These are phyloP conservation scores for Pristionchus arcanus DNA, from an alignment of 2,888 invertebrate species.

Conservation along the genomic window DNA sequence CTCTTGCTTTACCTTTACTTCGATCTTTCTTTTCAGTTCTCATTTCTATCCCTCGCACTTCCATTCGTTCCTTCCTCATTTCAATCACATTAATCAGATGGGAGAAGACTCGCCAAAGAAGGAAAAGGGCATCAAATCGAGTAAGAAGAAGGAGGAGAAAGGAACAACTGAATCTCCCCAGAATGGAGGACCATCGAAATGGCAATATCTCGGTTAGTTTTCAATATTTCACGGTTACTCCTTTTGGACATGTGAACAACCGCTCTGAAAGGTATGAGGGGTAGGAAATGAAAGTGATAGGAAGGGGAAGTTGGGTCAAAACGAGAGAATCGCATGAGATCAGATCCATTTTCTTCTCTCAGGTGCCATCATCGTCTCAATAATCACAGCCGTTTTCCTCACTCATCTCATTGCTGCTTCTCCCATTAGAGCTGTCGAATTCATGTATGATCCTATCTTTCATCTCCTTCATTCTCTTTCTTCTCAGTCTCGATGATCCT, in stretches of 20 bases:
- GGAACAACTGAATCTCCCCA: background rate
- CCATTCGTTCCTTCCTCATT: slow-evolving; percentile 52
- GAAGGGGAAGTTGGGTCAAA: no score
- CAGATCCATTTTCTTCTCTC: background rate
- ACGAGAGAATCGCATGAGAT: no score
- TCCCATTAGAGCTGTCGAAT: slow-evolving; percentile 58
- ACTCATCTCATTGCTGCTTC: slow-evolving; percentile 56
- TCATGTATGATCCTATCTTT: slow-evolving; percentile 45
- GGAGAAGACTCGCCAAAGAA: background rate
- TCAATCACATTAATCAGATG: slow-evolving; percentile 6
- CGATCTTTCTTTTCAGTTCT: background rate
- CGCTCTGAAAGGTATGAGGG: no score
- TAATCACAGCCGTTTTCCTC: slow-evolving; percentile 57
- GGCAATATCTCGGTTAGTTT: background rate
- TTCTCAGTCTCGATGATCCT: slow-evolving; percentile 59
- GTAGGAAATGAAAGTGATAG: no score
- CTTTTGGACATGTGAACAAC: no score
- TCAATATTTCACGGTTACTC: background rate
- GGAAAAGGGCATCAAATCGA: background rate
- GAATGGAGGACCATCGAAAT: slow-evolving; percentile 38
- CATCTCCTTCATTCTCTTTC: background rate
- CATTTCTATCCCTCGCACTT: background rate
- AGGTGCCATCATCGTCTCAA: slow-evolving; percentile 52
- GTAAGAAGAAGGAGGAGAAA: slow-evolving; percentile 39
- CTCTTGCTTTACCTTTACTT: background rate